Evolutionary conservation across 2,113 vertebrate genomes (phyloP), one percentile per base, ranked within the genome.

Genomic region (Uropsilus gracilis): DNA sequence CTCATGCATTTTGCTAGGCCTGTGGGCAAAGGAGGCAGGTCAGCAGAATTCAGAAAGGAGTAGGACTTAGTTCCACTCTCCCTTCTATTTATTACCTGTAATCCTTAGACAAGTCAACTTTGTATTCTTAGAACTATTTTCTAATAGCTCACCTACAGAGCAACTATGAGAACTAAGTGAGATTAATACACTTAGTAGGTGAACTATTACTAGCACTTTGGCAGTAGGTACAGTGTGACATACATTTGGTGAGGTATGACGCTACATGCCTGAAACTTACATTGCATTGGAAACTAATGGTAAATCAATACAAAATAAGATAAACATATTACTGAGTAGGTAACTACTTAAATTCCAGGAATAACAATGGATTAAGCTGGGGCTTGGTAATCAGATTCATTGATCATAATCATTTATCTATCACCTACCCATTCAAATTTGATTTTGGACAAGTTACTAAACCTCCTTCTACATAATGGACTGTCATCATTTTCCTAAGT

Each of bases 11-110:
- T 63, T 48, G 28, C 71, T 72, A n/a, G 18, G 10, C 30, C 30
- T 66, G 14, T 0, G 0, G 0, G 22, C 3, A 37, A 18, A 24
- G 3, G 17, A 34, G 53, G 39, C 5, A 48, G 46, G 28, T 50
- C 59, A 46, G 50, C 4, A 24, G 48, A 80, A 82, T 76, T 30
- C 0, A 42, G 37, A 30, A n/a, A 69, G 55, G 26, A 42, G 12
- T 4, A 46, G 34, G 37, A 22, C 1, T 5, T 6, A 32, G 48
- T 28, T 8, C 10, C 6, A 55, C 24, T 26, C 39, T 20, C 24
- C 9, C 39, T 59, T 55, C 39, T 66, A 18, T 17, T 61, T 59
- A 39, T 22, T 46, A 50, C 22, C 32, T 44, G 42, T 13, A 76
- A 34, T 46, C 53, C 30, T 94, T 46, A 53, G 44, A 24, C 32